These are phyloP conservation scores for Silurus meridionalis DNA, from an alignment of 2,113 vertebrate species.

Conservation along the genomic window DNA sequence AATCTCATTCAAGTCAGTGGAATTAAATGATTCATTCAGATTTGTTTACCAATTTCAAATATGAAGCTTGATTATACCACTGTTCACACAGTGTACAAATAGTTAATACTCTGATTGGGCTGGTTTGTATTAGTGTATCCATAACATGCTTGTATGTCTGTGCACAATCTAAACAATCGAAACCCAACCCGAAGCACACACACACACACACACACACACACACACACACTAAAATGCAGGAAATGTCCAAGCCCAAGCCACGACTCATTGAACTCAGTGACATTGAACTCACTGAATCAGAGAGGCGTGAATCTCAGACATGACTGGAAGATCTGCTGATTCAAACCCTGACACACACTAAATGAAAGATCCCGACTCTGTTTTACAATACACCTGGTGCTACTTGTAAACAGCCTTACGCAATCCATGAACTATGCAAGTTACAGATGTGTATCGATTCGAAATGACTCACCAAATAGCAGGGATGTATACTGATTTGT, in stretches of 20 bases:
- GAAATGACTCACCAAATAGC: background rate
- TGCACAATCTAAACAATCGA: background rate
- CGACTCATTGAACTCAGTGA: background rate
- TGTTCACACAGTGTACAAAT: background rate
- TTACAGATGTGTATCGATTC: background rate
- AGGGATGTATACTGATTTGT: background rate
- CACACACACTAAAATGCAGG: background rate
- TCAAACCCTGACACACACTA: background rate
- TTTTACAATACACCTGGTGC: background rate
- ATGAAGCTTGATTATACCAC: background rate
- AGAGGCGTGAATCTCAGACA: background rate
- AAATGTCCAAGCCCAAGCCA: background rate
- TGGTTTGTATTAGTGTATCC: background rate
- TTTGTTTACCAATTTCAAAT: background rate
- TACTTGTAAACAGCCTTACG: background rate
- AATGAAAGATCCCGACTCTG: background rate
- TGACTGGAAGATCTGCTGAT: background rate
- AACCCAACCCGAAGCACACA: background rate
- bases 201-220: no score
- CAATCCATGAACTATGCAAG: background rate
- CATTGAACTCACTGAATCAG: background rate
- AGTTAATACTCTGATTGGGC: background rate
- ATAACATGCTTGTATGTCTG: background rate
- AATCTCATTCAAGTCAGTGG: background rate
- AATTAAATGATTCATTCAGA: background rate